These are phyloP conservation scores for Brachionus plicatilis DNA, from an alignment of 1,140 invertebrate species.

Conservation along the genomic window DNA sequence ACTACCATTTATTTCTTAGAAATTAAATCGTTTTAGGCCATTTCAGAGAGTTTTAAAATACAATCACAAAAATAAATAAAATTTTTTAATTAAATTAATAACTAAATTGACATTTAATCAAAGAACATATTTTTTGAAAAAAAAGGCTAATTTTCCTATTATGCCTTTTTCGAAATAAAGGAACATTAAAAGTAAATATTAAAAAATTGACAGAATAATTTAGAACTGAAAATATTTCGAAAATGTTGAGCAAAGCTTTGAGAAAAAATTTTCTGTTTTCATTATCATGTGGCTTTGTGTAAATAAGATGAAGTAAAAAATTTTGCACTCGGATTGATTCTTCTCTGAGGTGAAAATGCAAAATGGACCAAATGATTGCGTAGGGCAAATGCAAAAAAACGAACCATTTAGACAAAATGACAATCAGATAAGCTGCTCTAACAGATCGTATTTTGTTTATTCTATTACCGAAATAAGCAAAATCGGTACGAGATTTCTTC, in stretches of 20 bases:
- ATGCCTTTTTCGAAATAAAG: not conserved
- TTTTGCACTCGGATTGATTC: not conserved
- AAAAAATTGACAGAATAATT: slow-evolving; percentile 14
- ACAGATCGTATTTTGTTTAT: not conserved
- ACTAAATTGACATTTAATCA: not conserved
- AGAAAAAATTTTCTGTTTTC: slow-evolving; percentile 19
- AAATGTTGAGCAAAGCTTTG: not conserved
- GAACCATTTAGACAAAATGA: slow-evolving; percentile 10
- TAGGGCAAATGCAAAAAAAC: slow-evolving; percentile 24
- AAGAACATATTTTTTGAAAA: not conserved
- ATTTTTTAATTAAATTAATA: not conserved
- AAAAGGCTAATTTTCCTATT: not conserved
- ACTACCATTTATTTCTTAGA: no score
- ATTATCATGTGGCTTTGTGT: not conserved
- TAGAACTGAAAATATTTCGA: not conserved
- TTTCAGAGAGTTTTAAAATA: not conserved
- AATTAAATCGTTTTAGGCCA: no score
- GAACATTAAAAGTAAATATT: not conserved
- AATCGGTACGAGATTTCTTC: not conserved
- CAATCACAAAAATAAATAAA: not conserved
- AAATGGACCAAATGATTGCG: not conserved
- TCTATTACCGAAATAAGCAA: not conserved
- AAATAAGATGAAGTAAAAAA: not conserved
- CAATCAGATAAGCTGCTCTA: not conserved
- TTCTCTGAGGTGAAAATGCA: not conserved